Evolutionary conservation across 2,113 vertebrate species (phyloP).

Genomic region (Engystomops pustulosus): DNA sequence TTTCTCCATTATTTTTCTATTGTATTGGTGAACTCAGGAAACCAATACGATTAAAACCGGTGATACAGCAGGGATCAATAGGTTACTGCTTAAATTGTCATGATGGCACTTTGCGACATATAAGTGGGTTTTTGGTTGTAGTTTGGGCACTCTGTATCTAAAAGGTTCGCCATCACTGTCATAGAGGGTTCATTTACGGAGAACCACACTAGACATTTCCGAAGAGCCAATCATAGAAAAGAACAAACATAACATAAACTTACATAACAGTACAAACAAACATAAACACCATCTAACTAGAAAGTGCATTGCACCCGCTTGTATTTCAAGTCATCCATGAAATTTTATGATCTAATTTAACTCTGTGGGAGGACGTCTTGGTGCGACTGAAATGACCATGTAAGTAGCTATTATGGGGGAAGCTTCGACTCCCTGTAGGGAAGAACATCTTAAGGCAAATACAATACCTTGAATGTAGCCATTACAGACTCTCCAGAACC

Average conservation of each 20-base stretch:
- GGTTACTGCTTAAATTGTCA: too few species aligned
- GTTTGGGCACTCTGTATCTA: too few species aligned
- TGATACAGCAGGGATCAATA: too few species aligned
- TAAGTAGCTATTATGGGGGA: not conserved
- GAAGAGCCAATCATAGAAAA: too few species aligned
- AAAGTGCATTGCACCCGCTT: not conserved
- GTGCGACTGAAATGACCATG: not conserved
- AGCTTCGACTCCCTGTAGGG: not conserved
- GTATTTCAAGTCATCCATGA: not conserved
- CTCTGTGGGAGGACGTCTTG: not conserved
- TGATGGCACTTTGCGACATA: too few species aligned
- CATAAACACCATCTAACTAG: not conserved
- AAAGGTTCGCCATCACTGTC: too few species aligned
- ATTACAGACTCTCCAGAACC: slow-evolving; percentile 1
- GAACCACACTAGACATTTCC: too few species aligned
- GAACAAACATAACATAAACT: not conserved
- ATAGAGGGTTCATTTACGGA: too few species aligned
- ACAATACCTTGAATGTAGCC: not conserved
- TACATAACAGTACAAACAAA: not conserved
- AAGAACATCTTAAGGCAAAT: not conserved
- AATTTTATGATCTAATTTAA: not conserved
- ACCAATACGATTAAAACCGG: too few species aligned
- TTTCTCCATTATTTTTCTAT: too few species aligned
- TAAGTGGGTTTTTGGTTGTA: too few species aligned
- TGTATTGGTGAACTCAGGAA: too few species aligned